Base-by-base conservation (phyloP, 2,888 invertebrate genomes). In the Philhelius pedissequus region DNA sequence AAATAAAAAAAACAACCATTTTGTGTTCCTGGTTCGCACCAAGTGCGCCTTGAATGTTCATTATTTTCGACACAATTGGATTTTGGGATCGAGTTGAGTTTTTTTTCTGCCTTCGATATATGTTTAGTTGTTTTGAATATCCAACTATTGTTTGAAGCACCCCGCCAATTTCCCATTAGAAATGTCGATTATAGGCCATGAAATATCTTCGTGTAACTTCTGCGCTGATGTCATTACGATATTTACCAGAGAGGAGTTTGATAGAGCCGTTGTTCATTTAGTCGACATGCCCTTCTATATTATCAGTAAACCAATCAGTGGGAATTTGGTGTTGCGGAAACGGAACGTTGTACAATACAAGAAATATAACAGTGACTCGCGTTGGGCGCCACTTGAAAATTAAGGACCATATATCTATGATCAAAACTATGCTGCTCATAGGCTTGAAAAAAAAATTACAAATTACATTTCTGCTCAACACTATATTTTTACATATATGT, bases 21-120 rank as follows among this genome's bases (percentile, higher is more conserved):
- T 58, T 35, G 13, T 18, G 76, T 71, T 77, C 71, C 77, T 79
- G 74, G 74, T 74, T 74, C 60, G 76, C 70, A 76, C 50, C 58
- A 43, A 32, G 70, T 30, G 69, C 32, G 40, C 4, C 32, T 68
- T 56, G 64, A 40, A 35, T 40, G 64, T 75, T 48, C 58, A 43
- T 56, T 70, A 58, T 64, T 62, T 66, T 74, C 69, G 56, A 27
- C 68, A 40, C 18, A 68, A 79, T 45, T 79, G 74, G 27, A 43
- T 71, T 52, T 73, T 25, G 43, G 20, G 35, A 32, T 48, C 32
- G 30, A 64, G 32, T 48, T 45, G 2, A 45, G 25, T 64, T 48
- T 64, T 9, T 62, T 48, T 45, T 32, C 45, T 30, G 13, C 7
- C 18, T 30, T 45, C 11, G 32, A 3, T 54, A 13, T 30, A 7